phyloP scores from a whole-genome alignment of 1,140 invertebrate species.

The Drosophila nigrodunni region DNA sequence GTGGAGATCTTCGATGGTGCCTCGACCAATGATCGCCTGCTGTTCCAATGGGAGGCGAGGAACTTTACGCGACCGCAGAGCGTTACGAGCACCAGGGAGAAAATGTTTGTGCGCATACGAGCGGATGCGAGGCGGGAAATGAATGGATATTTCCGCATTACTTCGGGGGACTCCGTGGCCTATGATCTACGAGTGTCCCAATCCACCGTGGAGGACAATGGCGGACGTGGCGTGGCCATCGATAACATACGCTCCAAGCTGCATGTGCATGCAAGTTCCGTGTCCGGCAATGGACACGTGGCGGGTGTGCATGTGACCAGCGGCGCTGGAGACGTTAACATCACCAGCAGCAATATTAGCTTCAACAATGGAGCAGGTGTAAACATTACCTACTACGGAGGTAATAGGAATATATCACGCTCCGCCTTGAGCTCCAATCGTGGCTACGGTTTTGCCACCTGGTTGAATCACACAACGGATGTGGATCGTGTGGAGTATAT shows the following conservation, averaged over 20 bases:
- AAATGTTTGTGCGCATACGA: constrained; percentile 91
- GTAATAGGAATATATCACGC: constrained; percentile 94
- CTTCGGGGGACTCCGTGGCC: constrained; percentile 91
- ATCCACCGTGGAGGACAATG: constrained; percentile 94
- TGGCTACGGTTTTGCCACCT: constrained; percentile 93
- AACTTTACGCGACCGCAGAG: constrained; percentile 94
- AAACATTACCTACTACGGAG: constrained; percentile 96
- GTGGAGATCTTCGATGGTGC: constrained; percentile 93
- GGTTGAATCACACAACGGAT: constrained; percentile 94
- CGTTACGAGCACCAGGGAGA: constrained; percentile 90
- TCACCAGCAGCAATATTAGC: constrained; percentile 94
- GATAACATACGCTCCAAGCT: constrained; percentile 93
- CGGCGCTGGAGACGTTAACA: constrained; percentile 96
- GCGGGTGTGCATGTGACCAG: constrained; percentile 94
- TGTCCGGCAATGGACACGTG: constrained; percentile 95
- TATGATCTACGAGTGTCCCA: constrained; percentile 95
- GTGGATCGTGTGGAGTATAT: constrained; percentile 88
- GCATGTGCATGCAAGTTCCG: constrained; percentile 91
- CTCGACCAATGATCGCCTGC: constrained; percentile 88
- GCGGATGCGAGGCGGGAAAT: constrained; percentile 89
- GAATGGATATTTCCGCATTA: constrained; percentile 90
- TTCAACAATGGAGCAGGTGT: constrained; percentile 96
- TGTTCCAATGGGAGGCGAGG: constrained; percentile 88
- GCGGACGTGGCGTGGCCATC: constrained; percentile 94
- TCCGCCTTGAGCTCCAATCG: constrained; percentile 92